Percentiles rank a stretch among this genome's conserved stretches.
phyloP scores from a whole-genome alignment of 2,797 vertebrate genomes.

The Natrix natrix region DNA sequence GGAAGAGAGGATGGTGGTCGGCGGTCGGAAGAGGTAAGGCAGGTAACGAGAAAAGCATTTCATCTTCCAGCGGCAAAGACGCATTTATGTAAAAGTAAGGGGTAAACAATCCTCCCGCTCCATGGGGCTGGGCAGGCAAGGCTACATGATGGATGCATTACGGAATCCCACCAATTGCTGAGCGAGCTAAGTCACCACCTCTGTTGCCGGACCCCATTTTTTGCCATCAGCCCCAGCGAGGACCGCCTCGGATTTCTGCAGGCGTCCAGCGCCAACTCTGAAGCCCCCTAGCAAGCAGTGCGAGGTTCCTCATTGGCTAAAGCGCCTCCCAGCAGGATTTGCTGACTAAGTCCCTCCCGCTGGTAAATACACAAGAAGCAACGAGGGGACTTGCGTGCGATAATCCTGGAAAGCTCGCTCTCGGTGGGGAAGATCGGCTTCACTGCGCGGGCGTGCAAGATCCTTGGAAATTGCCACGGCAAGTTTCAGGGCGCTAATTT shows the following conservation, averaged over 20 bases:
- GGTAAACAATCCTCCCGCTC: constrained; percentile 53
- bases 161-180: constrained; percentile 52
- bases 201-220: constrained; percentile 65
- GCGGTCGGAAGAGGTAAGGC: constrained; percentile 93
- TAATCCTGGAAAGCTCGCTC: background rate
- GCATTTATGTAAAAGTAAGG: constrained; percentile 47
- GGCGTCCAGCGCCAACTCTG: constrained; percentile 64
- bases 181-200: constrained; percentile 46
- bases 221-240: constrained; percentile 61
- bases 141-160: constrained; percentile 56
- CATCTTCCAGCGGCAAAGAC: constrained; percentile 80
- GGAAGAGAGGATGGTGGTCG: constrained; percentile 90
- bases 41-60: constrained; percentile 97
- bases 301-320: constrained; percentile 71
- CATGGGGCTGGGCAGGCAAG: constrained; percentile 58
- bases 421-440: background rate
- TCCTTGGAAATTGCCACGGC: background rate
- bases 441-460: background rate
- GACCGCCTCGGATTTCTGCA: constrained; percentile 68
- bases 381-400: constrained; percentile 34
- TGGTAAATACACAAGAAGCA: constrained; percentile 64
- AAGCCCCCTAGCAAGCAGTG: constrained; percentile 65
- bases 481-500: background rate
- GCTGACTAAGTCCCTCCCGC: constrained; percentile 74
- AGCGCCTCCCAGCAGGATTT: constrained; percentile 66